Percentiles rank a stretch among this genome's conserved stretches.
phyloP scores from a whole-genome alignment of 2,797 vertebrate genomes.

The Acipenser transmontanus region DNA sequence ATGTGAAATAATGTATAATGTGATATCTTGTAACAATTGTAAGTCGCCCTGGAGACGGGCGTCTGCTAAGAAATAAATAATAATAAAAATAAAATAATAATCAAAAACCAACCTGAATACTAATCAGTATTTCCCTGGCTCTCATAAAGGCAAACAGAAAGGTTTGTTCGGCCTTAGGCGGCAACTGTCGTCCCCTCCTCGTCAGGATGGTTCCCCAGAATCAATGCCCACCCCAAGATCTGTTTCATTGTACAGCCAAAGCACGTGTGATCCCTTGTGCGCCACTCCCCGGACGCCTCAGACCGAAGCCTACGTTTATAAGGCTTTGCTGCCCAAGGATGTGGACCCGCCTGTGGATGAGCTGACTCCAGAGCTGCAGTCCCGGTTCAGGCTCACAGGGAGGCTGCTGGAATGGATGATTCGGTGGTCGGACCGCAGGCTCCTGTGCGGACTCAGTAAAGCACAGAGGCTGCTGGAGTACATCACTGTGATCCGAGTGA shows the following conservation, averaged over 20 bases:
- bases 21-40: too few species aligned
- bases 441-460: conserved; percentile 42
- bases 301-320: conserved; percentile 39
- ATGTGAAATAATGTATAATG: too few species aligned
- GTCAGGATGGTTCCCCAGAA: neutral
- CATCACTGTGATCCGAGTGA: conserved; percentile 67
- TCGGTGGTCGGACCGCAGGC: conserved; percentile 79
- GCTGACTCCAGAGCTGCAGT: conserved; percentile 54
- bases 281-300: conserved; percentile 20
- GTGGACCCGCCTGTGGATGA: conserved; percentile 56
- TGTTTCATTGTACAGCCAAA: conserved; percentile 20
- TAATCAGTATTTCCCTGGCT: conserved; percentile 27
- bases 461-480: conserved; percentile 26
- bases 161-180: conserved; percentile 75
- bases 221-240: neutral
- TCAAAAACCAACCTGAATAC: conserved; percentile 6
- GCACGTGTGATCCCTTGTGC: conserved; percentile 7
- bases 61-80: too few species aligned
- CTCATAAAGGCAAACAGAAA: conserved; percentile 29
- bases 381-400: conserved; percentile 54
- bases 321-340: conserved; percentile 34
- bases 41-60: too few species aligned
- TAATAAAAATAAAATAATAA: too few species aligned
- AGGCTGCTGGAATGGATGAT: conserved; percentile 91
- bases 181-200: conserved; percentile 30